Evolutionary conservation across 2,888 invertebrate genomes (phyloP).

Genomic region (Heteromurus nitidus): DNA sequence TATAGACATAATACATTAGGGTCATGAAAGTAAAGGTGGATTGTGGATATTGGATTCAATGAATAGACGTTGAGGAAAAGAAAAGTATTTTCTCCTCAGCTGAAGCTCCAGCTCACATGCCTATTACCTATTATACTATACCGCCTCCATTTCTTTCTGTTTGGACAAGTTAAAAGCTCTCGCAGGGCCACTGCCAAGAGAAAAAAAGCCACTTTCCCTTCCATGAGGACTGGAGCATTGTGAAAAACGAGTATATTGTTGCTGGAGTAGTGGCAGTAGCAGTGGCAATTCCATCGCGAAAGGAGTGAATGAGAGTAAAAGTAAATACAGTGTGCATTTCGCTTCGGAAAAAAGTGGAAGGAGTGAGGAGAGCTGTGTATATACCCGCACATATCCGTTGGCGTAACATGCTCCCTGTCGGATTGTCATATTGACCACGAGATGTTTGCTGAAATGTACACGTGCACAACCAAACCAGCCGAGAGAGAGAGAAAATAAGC

Average conservation of each 20-base stretch:
- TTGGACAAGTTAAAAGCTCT: constrained; percentile 52
- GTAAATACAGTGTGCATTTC: too few relatives aligned
- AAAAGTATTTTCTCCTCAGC: too few relatives aligned
- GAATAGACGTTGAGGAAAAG: constrained; percentile 10
- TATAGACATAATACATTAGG: too few relatives aligned
- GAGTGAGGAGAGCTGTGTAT: background rate
- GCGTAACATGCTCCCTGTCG: too few relatives aligned
- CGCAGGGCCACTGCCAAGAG: constrained; percentile 43
- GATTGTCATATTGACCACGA: constrained; percentile 29
- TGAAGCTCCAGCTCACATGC: background rate
- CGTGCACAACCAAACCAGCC: too few relatives aligned
- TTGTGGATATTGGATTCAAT: constrained; percentile 20
- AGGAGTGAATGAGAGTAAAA: background rate
- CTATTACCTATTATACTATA: constrained; percentile 30
- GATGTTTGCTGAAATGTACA: constrained; percentile 3
- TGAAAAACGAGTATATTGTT: constrained; percentile 8
- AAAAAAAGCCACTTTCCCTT: constrained; percentile 28
- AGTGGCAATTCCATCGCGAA: too few relatives aligned
- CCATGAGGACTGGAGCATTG: background rate
- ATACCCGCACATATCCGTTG: too few relatives aligned
- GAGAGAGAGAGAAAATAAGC: too few relatives aligned
- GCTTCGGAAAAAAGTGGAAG: too few relatives aligned
- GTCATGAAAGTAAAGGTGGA: constrained; percentile 6
- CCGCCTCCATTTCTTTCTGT: constrained; percentile 28
- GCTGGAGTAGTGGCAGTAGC: too few relatives aligned